Percentiles rank a stretch among this genome's conserved stretches.
Conservation (phyloP, 1,140 invertebrate genomes). For the Holotrichia oblita region DNA sequence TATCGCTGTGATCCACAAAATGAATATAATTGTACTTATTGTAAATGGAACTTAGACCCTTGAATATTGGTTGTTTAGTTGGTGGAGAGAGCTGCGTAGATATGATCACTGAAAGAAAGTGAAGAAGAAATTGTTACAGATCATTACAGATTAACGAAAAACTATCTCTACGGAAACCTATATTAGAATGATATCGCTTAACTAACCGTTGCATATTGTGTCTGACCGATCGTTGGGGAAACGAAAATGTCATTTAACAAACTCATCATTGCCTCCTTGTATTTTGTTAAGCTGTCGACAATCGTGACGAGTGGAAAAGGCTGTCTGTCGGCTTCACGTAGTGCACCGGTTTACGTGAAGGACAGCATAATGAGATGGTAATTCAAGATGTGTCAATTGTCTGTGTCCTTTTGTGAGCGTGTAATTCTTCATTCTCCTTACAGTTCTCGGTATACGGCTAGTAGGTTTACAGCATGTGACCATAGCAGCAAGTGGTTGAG, state of each 20-base stretch:
- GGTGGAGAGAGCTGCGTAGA: too few relatives aligned
- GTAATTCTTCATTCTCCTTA: conserved; percentile 23
- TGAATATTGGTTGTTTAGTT: too few relatives aligned
- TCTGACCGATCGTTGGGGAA: not conserved
- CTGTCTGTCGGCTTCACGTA: conserved; percentile 34
- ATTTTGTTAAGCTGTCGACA: conserved; percentile 33
- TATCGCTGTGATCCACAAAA: too few relatives aligned
- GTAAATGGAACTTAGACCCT: too few relatives aligned
- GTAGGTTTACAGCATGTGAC: not conserved
- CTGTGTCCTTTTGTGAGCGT: conserved; percentile 20
- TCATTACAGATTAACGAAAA: too few relatives aligned
- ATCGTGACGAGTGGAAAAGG: conserved; percentile 30
- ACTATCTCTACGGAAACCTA: too few relatives aligned
- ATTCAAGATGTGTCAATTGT: conserved; percentile 35
- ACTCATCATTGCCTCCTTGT: conserved; percentile 12
- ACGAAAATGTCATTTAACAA: conserved; percentile 19
- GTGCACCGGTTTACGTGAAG: conserved; percentile 14
- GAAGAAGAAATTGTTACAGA: too few relatives aligned
- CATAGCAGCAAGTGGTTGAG: not conserved
- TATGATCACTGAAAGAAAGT: too few relatives aligned
- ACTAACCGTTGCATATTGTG: not conserved
- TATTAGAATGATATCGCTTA: too few relatives aligned
- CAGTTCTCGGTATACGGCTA: not conserved
- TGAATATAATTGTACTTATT: too few relatives aligned
- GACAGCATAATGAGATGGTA: conserved; percentile 34